Evolutionary conservation across 2,797 vertebrate species (phyloP).

Genomic region (Rallus crepitans): DNA sequence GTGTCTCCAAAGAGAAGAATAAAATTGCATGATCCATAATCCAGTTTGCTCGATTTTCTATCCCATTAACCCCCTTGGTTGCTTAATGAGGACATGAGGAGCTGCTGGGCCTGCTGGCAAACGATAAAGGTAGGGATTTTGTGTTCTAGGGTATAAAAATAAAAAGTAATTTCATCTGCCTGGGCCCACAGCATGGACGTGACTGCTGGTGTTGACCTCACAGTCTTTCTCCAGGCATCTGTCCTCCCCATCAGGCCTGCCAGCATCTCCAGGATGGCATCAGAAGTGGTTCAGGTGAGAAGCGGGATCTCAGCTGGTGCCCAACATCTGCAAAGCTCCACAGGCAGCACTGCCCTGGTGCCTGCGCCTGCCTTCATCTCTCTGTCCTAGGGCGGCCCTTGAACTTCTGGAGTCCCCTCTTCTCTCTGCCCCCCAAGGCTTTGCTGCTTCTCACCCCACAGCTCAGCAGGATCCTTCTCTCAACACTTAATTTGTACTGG

Average conservation of each 20-base stretch:
- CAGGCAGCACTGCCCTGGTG: fast-evolving
- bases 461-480: not conserved
- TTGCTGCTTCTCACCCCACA: not conserved
- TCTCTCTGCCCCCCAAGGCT: not conserved
- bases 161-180: slow-evolving; percentile 6
- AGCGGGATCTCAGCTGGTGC: not conserved
- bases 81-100: not conserved
- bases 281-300: not conserved
- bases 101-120: not conserved
- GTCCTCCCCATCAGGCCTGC: not conserved
- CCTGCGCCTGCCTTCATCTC: not conserved
- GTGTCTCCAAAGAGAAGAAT: not conserved
- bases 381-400: not conserved
- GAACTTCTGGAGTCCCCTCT: not conserved
- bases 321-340: not conserved
- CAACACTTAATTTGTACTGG: not conserved
- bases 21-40: not conserved
- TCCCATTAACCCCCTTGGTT: not conserved
- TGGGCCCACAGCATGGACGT: fast-evolving
- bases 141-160: slow-evolving; percentile 28
- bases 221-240: not conserved
- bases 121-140: slow-evolving; percentile 44
- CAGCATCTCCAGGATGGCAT: not conserved
- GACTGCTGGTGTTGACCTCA: not conserved
- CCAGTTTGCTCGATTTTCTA: not conserved